phyloP scores from a whole-genome alignment of 2,797 vertebrate species.

The Parauchenoglanis punctatus region DNA sequence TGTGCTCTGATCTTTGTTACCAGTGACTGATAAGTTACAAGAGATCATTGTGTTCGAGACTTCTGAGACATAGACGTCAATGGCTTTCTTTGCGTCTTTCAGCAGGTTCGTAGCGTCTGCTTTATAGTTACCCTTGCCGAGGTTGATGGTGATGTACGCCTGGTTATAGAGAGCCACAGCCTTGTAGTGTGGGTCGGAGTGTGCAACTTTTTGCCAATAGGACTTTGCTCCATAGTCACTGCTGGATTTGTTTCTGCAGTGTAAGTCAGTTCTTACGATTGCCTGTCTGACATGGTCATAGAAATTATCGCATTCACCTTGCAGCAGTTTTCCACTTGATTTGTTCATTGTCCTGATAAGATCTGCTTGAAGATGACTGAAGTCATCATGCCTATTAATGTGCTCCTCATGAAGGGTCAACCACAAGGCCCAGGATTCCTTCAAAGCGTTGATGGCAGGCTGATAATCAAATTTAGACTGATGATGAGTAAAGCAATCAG shows the following conservation, averaged over 20 bases:
- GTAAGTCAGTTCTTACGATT: conserved; percentile 42
- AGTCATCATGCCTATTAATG: conserved; percentile 42
- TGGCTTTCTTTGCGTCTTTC: conserved; percentile 22
- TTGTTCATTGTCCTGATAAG: conserved; percentile 11
- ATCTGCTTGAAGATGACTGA: conserved; percentile 24
- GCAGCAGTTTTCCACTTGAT: conserved; percentile 6
- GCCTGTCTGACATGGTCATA: conserved; percentile 55
- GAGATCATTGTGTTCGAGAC: conserved; percentile 39
- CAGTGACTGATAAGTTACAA: conserved; percentile 32
- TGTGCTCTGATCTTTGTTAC: conserved; percentile 18
- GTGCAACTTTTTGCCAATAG: conserved; percentile 44
- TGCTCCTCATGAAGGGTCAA: conserved; percentile 47
- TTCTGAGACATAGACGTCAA: conserved; percentile 48
- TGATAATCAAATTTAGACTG: conserved; percentile 39
- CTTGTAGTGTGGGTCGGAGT: conserved; percentile 40
- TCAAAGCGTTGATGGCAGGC: conserved; percentile 53
- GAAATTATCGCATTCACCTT: conserved; percentile 38
- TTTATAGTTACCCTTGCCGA: conserved; percentile 35
- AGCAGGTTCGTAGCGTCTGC: conserved; percentile 34
- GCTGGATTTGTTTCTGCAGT: conserved; percentile 30
- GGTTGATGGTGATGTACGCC: conserved; percentile 56
- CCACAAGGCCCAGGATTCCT: conserved; percentile 58
- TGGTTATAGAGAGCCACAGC: conserved; percentile 57
- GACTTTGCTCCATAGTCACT: conserved; percentile 45
- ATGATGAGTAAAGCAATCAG: not conserved